These are phyloP conservation scores for Amaurobius ferox DNA, from an alignment of 2,888 invertebrate genomes.

Conservation along the genomic window DNA sequence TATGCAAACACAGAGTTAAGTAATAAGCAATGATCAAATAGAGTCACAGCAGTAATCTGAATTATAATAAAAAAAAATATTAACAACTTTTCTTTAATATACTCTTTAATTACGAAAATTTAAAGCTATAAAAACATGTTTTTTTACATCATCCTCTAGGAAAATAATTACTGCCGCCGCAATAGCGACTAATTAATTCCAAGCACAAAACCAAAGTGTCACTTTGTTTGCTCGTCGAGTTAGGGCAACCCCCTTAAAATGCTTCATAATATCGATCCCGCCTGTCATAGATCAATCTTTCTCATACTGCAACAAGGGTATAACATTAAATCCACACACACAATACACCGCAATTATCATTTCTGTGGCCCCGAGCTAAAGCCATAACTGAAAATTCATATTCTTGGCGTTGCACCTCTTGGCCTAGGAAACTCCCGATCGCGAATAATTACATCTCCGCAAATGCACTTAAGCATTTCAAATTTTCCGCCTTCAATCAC, in stretches of 20 bases:
- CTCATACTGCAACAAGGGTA: not conserved
- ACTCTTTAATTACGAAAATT: too few relatives aligned
- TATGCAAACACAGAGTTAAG: too few relatives aligned
- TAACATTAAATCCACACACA: conserved; percentile 1
- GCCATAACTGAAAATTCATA: conserved; percentile 13
- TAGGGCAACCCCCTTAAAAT: not conserved
- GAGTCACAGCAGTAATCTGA: too few relatives aligned
- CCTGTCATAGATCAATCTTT: conserved; percentile 14
- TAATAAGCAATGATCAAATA: too few relatives aligned
- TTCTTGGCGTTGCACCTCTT: not conserved
- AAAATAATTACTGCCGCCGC: too few relatives aligned
- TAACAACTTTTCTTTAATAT: too few relatives aligned
- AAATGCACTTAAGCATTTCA: conserved; percentile 17
- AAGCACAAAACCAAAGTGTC: not conserved
- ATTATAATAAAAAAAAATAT: too few relatives aligned
- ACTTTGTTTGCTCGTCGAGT: not conserved
- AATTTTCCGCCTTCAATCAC: conserved; percentile 58
- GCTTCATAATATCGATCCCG: not conserved
- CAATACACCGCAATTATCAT: conserved; percentile 12
- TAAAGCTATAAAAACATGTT: too few relatives aligned
- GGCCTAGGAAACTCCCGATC: not conserved
- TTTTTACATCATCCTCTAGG: too few relatives aligned
- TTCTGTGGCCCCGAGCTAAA: not conserved
- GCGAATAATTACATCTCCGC: conserved; percentile 12
- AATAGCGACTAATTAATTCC: too few relatives aligned